These are phyloP conservation scores for Mellilla xanthometata DNA, from an alignment of 2,888 invertebrate genomes.

Conservation along the genomic window DNA sequence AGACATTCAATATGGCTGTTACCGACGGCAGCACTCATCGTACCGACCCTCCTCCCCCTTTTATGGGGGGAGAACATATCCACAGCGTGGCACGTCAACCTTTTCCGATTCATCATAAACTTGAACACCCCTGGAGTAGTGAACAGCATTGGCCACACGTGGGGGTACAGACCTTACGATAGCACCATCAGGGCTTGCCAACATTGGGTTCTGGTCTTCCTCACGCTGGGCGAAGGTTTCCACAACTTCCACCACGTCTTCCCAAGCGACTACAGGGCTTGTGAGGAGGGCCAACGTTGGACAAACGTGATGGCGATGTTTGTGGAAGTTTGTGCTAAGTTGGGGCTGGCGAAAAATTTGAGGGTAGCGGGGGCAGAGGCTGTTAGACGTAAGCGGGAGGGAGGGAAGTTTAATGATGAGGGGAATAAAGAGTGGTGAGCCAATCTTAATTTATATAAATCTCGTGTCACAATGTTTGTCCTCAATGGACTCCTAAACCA, in stretches of 20 bases:
- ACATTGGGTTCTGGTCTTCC: not conserved
- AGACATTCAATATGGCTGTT: not conserved
- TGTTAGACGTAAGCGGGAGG: not conserved
- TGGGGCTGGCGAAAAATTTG: not conserved
- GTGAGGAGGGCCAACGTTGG: not conserved
- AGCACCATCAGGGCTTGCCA: not conserved
- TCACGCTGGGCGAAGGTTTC: not conserved
- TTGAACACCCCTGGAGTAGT: not conserved
- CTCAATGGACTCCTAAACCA: too few relatives aligned
- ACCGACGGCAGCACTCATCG: not conserved
- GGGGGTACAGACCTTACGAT: constrained; percentile 5
- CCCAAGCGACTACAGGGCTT: constrained; percentile 1
- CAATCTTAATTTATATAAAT: too few relatives aligned
- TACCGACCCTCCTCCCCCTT: not conserved
- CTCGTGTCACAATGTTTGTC: too few relatives aligned
- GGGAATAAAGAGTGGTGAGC: too few relatives aligned
- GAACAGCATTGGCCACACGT: constrained; percentile 1
- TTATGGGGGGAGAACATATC: not conserved
- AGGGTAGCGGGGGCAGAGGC: not conserved
- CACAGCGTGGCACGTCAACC: not conserved
- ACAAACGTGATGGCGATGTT: not conserved
- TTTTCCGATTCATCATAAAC: not conserved
- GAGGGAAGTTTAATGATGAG: too few relatives aligned
- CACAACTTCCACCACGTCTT: constrained; percentile 3
- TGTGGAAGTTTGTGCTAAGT: constrained; percentile 2